Evolutionary conservation across 2,888 invertebrate genomes (phyloP).

Genomic region (Allygus modestus): DNA sequence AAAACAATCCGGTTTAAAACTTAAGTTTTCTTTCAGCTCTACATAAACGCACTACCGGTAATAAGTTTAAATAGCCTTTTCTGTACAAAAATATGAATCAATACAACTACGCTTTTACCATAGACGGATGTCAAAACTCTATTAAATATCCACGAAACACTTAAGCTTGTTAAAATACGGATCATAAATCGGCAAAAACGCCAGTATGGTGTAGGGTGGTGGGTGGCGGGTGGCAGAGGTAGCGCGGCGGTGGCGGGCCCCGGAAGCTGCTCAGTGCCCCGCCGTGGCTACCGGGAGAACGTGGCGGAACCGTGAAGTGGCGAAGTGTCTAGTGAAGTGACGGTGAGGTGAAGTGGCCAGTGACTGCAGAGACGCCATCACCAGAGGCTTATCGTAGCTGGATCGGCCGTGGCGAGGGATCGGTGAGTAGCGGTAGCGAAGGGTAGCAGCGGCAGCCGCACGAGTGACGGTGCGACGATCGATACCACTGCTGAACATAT

Average conservation of each 20-base stretch:
- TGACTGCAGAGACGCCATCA: conserved; percentile 1
- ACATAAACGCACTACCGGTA: too few species aligned
- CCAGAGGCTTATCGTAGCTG: neutral
- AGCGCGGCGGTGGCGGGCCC: conserved; percentile 12
- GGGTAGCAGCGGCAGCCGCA: conserved; percentile 3
- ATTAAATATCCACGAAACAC: too few species aligned
- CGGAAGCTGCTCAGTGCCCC: conserved; percentile 48
- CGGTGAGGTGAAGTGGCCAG: conserved; percentile 16
- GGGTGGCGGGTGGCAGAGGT: conserved; percentile 26
- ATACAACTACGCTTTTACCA: too few species aligned
- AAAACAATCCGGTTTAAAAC: too few species aligned
- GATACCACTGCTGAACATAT: neutral
- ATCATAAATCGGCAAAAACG: neutral
- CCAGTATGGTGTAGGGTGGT: neutral
- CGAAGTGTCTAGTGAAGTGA: conserved; percentile 16
- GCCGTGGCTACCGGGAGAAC: conserved; percentile 3
- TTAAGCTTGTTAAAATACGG: too few species aligned
- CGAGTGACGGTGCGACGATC: conserved; percentile 9
- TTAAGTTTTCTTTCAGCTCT: too few species aligned
- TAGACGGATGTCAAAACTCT: too few species aligned
- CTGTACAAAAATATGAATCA: too few species aligned
- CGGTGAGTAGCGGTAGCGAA: conserved; percentile 18
- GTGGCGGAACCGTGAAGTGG: conserved; percentile 25
- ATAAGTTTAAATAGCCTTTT: too few species aligned
- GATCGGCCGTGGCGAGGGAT: conserved; percentile 11